A percentile compares a stretch with the other conserved stretches of the same genome.
These are phyloP conservation scores for Tenthredo distinguenda DNA, from an alignment of 2,888 invertebrate genomes.

Conservation along the genomic window DNA sequence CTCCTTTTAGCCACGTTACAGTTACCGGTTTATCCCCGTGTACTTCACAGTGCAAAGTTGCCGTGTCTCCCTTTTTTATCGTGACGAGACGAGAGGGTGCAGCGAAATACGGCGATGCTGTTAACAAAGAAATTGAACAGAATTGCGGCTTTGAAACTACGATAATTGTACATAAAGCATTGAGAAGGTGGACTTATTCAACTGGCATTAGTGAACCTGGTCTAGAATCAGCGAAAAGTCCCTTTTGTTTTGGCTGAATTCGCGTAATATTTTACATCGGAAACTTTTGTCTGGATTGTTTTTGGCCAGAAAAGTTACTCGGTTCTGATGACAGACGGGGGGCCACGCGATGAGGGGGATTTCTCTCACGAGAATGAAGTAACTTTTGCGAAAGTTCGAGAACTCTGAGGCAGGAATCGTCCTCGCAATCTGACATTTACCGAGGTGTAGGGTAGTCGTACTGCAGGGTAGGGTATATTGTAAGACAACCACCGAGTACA, in stretches of 20 bases:
- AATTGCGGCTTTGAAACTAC: not conserved
- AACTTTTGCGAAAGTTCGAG: conserved; percentile 25
- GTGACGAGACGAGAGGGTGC: conserved; percentile 85
- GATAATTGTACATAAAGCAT: not conserved
- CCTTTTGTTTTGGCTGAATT: not conserved
- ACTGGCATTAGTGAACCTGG: not conserved
- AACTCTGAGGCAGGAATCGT: not conserved
- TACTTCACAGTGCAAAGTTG: conserved; percentile 87
- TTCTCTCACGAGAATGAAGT: conserved; percentile 3
- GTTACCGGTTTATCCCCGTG: conserved; percentile 90
- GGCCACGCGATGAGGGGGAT: not conserved
- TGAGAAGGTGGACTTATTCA: not conserved
- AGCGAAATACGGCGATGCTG: conserved; percentile 87
- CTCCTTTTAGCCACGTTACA: conserved; percentile 87
- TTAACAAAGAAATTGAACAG: conserved; percentile 61
- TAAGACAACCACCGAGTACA: conserved; percentile 6
- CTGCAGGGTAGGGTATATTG: not conserved
- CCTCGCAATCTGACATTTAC: not conserved
- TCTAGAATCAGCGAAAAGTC: not conserved
- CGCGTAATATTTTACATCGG: not conserved
- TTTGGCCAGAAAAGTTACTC: not conserved
- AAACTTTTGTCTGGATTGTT: conserved; percentile 11
- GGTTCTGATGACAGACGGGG: not conserved
- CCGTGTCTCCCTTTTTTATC: conserved; percentile 87
- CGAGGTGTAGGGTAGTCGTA: not conserved